A percentile compares a stretch with the other conserved stretches of the same genome.
Evolutionary conservation across 1,140 invertebrate species (phyloP).

Genomic region (Macrobrachium rosenbergii): DNA sequence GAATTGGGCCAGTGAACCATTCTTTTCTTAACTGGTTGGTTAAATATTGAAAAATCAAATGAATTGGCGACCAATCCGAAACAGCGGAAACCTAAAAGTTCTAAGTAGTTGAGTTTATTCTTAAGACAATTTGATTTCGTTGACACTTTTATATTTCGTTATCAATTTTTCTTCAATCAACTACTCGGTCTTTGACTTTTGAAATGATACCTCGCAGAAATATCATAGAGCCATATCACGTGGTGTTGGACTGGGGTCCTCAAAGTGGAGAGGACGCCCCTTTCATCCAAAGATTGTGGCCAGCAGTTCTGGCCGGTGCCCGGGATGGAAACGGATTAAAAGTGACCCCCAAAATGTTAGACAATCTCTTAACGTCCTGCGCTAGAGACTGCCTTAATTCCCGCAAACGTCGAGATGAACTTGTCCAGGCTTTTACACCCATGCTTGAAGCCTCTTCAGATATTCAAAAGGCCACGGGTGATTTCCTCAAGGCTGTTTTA

Average conservation of each 20-base stretch:
- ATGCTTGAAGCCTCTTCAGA: constrained; percentile 42
- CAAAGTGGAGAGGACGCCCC: constrained; percentile 30
- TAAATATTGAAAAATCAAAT: too few relatives aligned
- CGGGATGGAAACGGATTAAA: constrained; percentile 22
- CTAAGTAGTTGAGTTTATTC: background rate
- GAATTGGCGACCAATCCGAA: too few relatives aligned
- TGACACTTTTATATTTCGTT: background rate
- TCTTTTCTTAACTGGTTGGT: too few relatives aligned
- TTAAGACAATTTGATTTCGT: background rate
- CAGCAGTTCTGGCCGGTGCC: constrained; percentile 36
- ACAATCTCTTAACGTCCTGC: constrained; percentile 12
- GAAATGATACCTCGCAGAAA: background rate
- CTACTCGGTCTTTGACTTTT: background rate
- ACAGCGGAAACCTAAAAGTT: too few relatives aligned
- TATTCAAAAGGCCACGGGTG: background rate
- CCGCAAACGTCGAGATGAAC: constrained; percentile 40
- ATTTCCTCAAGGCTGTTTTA: constrained; percentile 16
- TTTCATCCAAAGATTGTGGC: constrained; percentile 46
- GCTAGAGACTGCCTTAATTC: constrained; percentile 52
- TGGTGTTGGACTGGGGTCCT: constrained; percentile 46
- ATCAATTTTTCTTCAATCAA: background rate
- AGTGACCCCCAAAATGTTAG: constrained; percentile 13
- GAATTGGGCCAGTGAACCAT: too few relatives aligned
- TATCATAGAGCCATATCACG: background rate
- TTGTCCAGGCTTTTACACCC: constrained; percentile 27